phyloP scores from a whole-genome alignment of 2,113 vertebrate genomes.

The Panthera tigris region DNA sequence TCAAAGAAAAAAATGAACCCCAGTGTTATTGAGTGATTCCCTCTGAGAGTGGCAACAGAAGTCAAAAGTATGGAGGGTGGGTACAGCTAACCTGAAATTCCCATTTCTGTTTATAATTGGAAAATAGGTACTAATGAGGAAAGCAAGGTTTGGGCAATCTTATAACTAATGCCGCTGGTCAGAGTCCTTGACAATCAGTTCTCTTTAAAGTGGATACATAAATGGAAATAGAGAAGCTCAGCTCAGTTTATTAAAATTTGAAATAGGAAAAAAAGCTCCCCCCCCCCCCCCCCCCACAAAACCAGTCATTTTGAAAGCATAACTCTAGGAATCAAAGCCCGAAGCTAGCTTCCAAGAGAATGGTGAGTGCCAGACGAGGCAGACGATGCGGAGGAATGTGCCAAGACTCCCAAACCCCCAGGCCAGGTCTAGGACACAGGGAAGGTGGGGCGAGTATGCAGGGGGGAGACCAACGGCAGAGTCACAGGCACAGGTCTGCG shows the following conservation, averaged over 20 bases:
- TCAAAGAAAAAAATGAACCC: not conserved
- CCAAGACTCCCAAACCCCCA: fast-evolving
- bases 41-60: not conserved
- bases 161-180: not conserved
- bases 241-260: not conserved
- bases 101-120: not conserved
- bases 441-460: not conserved
- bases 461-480: not conserved
- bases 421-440: fast-evolving
- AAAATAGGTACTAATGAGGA: not conserved
- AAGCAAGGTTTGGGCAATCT: not conserved
- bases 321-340: not conserved
- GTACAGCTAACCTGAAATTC: not conserved
- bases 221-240: not conserved
- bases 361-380: fast-evolving
- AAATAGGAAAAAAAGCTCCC: not conserved
- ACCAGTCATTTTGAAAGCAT: not conserved
- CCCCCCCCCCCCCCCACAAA: not conserved
- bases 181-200: not conserved
- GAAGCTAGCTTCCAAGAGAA: not conserved
- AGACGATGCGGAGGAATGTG: not conserved
- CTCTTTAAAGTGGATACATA: not conserved
- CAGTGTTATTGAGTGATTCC: not conserved
- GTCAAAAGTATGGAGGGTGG: not conserved
- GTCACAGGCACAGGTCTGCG: not conserved